Conservation (phyloP, 2,888 invertebrate genomes). For the Tinea semifulvella region DNA sequence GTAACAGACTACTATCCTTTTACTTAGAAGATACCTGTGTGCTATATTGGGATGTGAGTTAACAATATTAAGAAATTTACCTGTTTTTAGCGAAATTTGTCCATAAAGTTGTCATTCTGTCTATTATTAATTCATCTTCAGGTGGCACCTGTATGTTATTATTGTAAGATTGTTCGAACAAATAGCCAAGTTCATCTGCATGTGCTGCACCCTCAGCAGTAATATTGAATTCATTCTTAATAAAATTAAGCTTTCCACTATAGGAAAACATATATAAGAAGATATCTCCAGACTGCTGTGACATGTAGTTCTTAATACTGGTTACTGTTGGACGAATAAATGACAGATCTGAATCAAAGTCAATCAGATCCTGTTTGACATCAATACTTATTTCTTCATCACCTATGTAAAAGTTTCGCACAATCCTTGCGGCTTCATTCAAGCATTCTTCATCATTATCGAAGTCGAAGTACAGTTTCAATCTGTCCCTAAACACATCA, state of each 20-base stretch:
- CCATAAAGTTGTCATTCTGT: constrained; percentile 32
- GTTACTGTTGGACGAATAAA: constrained; percentile 13
- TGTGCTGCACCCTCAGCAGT: constrained; percentile 28
- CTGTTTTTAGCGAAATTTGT: constrained; percentile 38
- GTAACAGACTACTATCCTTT: too few relatives aligned
- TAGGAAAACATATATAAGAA: constrained; percentile 13
- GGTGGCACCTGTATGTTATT: constrained; percentile 20
- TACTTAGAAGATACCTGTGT: too few relatives aligned
- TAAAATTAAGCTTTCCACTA: constrained; percentile 23
- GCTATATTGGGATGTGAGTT: too few relatives aligned
- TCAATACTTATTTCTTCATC: constrained; percentile 25
- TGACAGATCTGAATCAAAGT: constrained; percentile 22
- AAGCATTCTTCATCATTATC: constrained; percentile 21
- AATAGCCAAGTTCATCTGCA: constrained; percentile 36
- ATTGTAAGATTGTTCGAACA: constrained; percentile 27
- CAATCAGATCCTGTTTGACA: constrained; percentile 22
- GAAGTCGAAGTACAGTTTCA: constrained; percentile 12
- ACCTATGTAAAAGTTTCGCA: constrained; percentile 35
- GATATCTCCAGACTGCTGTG: constrained; percentile 24
- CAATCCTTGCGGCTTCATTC: constrained; percentile 2
- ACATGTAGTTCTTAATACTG: constrained; percentile 18
- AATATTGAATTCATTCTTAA: constrained; percentile 22
- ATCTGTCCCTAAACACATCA: constrained; percentile 21
- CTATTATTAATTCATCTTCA: constrained; percentile 30
- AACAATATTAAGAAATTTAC: too few relatives aligned